Evolutionary conservation across 2,888 invertebrate species (phyloP).

Genomic region (Mystacides longicornis): DNA sequence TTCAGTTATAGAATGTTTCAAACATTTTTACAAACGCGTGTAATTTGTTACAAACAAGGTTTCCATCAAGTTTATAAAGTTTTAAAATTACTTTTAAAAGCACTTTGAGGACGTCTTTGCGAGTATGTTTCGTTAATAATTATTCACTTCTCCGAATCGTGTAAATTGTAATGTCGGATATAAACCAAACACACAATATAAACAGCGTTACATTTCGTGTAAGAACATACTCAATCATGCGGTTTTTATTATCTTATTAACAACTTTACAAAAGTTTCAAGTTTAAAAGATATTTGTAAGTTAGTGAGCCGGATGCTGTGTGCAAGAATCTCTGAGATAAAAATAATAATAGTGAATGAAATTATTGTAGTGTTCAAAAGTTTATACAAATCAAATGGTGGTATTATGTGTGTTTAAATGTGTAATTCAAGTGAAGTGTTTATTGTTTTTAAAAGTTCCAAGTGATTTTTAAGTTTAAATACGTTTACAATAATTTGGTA

Average conservation of each 20-base stretch:
- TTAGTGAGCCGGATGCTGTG: conserved; percentile 1
- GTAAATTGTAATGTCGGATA: neutral
- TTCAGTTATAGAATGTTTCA: no score
- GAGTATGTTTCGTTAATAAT: conserved; percentile 1
- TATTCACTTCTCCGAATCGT: no score
- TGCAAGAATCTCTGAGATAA: no score
- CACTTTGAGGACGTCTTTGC: conserved; percentile 8
- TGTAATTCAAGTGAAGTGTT: no score
- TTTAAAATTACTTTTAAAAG: conserved; percentile 13
- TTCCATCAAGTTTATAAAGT: neutral
- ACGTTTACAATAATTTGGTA: no score
- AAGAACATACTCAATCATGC: neutral
- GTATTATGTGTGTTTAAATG: no score
- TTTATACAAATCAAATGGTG: no score
- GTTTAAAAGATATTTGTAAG: neutral
- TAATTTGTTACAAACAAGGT: neutral
- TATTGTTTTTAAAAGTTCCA: no score
- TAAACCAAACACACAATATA: neutral
- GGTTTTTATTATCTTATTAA: neutral
- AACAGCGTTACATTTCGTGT: neutral
- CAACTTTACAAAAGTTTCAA: neutral
- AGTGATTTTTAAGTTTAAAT: no score
- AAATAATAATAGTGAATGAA: no score
- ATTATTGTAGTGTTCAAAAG: no score
- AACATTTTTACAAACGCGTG: neutral